A percentile compares a stretch with the other conserved stretches of the same genome.
These are phyloP conservation scores for Maniola jurtina DNA, from an alignment of 1,140 invertebrate species.

Conservation along the genomic window DNA sequence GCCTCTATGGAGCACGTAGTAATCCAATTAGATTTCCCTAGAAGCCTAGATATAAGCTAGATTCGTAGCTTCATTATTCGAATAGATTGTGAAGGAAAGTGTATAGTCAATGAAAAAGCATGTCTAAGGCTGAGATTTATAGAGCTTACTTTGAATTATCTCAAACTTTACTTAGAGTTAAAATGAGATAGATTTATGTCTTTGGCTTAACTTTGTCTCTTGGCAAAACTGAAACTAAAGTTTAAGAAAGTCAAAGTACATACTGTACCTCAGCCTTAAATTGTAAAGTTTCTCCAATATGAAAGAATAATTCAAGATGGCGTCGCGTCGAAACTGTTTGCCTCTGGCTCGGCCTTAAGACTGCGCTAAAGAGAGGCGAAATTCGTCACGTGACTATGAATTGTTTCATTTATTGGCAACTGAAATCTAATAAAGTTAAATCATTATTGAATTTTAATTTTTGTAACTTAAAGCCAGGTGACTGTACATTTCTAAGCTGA, in stretches of 20 bases:
- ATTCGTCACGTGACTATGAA: not conserved
- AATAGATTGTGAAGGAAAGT: not conserved
- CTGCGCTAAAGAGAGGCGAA: not conserved
- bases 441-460: too few relatives aligned
- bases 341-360: not conserved
- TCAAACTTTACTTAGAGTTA: too few relatives aligned
- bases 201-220: too few relatives aligned
- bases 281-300: not conserved
- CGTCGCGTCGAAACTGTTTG: not conserved
- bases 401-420: not conserved
- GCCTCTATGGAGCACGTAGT: conserved; percentile 9
- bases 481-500: not conserved
- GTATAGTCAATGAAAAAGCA: not conserved
- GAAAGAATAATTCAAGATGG: not conserved
- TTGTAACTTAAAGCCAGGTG: too few relatives aligned
- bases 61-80: conserved; percentile 7
- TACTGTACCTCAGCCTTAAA: too few relatives aligned
- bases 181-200: too few relatives aligned
- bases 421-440: not conserved
- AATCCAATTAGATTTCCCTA: conserved; percentile 11
- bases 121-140: not conserved
- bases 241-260: too few relatives aligned
- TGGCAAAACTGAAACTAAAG: too few relatives aligned
- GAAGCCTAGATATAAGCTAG: conserved; percentile 13
- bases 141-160: too few relatives aligned